Base-by-base conservation (phyloP, 92 coral and sea anemone species). In the Bergia puertoricense region DNA sequence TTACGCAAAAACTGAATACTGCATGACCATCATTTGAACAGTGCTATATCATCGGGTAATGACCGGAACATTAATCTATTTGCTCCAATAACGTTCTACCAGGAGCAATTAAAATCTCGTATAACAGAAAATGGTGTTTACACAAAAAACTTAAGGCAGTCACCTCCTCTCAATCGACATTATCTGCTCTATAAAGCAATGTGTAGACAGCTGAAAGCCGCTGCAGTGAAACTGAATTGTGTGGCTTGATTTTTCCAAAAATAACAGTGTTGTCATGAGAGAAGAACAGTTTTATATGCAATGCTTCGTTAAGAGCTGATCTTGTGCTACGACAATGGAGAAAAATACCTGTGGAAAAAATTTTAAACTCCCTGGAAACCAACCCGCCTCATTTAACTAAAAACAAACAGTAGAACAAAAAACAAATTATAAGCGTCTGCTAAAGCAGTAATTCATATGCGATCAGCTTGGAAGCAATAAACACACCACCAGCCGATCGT, bases 91-190 rank as follows among this genome's bases (percentile, higher is more conserved):
- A 84, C 8, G 65, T 84, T 84, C 66, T 37, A 48, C 77, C 77
- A 36, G 75, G 38, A n/a, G 87, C 79, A 84, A 84, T 84, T 84
- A 84, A 84, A 69, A 84, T 71, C 77, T 84, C 67, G 66, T 84
- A 74, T 68, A 72, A 83, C 77, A 84, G 79, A 84, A 84, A 69
- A 71, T 74, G n/a, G 69, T 84, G 66, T 84, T 84, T 69, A 84
- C 87, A 30, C 57, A 84, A 51, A 2, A 79, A 84, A 18, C 66
- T 36, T 15, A 8, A 15, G 65, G 44, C 43, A 39, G 86, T 54
- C 86, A 82, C 79, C 87, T 72, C 43, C 16, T 44, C 45, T 82
- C 87, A 84, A 84, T 84, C 46, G 87, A 69, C 87, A 81, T 13
- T 65, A 84, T 42, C 65, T 51, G 13, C 65, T 84, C 45, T 8